These are phyloP conservation scores for Eptesicus fuscus DNA, from an alignment of 2,113 vertebrate genomes.

Conservation along the genomic window DNA sequence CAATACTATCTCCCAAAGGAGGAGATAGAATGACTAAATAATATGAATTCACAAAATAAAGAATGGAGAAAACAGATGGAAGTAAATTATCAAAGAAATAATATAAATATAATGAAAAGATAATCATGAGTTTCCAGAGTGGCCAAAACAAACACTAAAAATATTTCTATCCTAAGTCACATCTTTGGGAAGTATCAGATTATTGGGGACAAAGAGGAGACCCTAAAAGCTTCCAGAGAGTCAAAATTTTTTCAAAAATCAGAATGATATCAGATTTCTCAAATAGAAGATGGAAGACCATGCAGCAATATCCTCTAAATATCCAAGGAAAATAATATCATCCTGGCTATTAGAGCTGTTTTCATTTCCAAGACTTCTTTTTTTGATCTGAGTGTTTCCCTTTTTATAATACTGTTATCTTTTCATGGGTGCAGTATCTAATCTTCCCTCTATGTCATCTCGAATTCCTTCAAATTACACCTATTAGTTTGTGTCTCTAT, in stretches of 20 bases:
- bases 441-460: not conserved
- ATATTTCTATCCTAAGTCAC: not conserved
- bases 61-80: not conserved
- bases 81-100: not conserved
- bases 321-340: not conserved
- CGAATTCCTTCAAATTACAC: not conserved
- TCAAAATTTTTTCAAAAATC: conserved; percentile 2
- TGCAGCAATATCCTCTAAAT: not conserved
- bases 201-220: not conserved
- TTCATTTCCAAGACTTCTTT: not conserved
- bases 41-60: not conserved
- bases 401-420: not conserved
- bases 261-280: not conserved
- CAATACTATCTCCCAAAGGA: not conserved
- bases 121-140: not conserved
- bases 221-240: not conserved
- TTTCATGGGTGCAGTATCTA: not conserved
- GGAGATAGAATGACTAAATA: not conserved
- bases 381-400: not conserved
- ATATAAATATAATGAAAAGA: not conserved
- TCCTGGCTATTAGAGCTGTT: not conserved
- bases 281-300: not conserved
- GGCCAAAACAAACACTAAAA: not conserved
- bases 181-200: not conserved
- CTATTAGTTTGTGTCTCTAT: not conserved